Base-by-base conservation (phyloP, 2,113 vertebrate genomes). In the Microtus oregoni region DNA sequence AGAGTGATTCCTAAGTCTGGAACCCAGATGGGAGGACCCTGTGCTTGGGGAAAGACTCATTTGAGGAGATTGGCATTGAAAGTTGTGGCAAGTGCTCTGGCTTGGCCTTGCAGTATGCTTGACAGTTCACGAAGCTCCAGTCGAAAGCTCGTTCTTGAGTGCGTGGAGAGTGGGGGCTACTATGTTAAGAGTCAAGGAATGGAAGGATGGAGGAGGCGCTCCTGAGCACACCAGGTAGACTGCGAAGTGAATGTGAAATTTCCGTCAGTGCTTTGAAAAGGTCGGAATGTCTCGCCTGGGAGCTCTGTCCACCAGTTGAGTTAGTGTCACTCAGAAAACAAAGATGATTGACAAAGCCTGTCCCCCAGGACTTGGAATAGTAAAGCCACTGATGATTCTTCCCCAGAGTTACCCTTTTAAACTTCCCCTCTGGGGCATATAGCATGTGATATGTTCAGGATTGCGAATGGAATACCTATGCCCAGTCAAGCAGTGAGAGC, bases 261-360 rank as follows among this genome's bases (percentile, higher is more conserved):
- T 77, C 26, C 52, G 11, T 76, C 9, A 58, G n/a, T 38, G 50
- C 73, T 93, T 92, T 70, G 70, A 26, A 26, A 83, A 95, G 44
- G 67, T n/a, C 50, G 30, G 7, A 92, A 5, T 20, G 9, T 85
- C 44, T 85, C 44, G 47, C 67, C 24, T 55, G 17, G 26, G 8
- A 24, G 12, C 72, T 30, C 0, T 86, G 10, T 50, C 85, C 2
- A 41, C 70, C 19, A 61, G 87, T 41, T 89, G 50, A 90, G 72
- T 91, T 91, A 65, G 28, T 75, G 82, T 61, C 52, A 70, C 47
- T 87, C 28, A 79, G 95, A 94, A 92, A 95, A 76, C 76, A 89
- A 95, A 96, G 44, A 58, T 90, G 55, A 86, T 78, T 10, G 72
- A 65, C 17, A 88, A 79, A 8, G 20, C 72, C 28, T 93, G 81